Evolutionary conservation across 2,888 invertebrate species (phyloP).

Genomic region (Chalcosyrphus nemorum): DNA sequence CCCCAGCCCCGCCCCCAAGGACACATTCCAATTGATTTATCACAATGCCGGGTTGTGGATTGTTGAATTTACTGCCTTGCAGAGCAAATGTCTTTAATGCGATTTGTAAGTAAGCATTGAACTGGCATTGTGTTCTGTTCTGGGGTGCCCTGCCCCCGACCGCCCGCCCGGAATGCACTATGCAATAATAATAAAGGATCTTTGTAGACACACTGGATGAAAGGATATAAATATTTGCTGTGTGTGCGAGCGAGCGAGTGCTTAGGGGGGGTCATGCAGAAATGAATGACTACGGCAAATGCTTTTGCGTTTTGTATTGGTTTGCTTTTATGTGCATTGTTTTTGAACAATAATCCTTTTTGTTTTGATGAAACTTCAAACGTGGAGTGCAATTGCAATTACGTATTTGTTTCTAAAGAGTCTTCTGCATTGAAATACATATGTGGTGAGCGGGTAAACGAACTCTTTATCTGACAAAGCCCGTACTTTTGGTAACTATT

Average conservation of each 20-base stretch:
- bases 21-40: constrained; percentile 71
- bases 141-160: not conserved
- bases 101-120: constrained; percentile 65
- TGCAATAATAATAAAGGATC: constrained; percentile 25
- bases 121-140: constrained; percentile 26
- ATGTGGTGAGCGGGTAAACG: not conserved
- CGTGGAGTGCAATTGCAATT: constrained; percentile 5
- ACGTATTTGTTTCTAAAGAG: not conserved
- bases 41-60: constrained; percentile 45
- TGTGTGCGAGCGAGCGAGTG: not conserved
- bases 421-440: not conserved
- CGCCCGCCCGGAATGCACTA: constrained; percentile 5
- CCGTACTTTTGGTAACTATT: not conserved
- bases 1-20: constrained; percentile 5
- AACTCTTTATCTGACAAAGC: not conserved
- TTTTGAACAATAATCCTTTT: not conserved
- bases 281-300: constrained; percentile 13
- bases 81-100: constrained; percentile 68
- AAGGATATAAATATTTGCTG: constrained; percentile 44
- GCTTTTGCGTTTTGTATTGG: constrained; percentile 17
- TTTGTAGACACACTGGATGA: constrained; percentile 14
- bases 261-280: no score
- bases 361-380: not conserved
- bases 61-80: constrained; percentile 57
- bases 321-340: constrained; percentile 7